phyloP scores from a whole-genome alignment of 2,797 vertebrate genomes.

The Nasua narica region DNA sequence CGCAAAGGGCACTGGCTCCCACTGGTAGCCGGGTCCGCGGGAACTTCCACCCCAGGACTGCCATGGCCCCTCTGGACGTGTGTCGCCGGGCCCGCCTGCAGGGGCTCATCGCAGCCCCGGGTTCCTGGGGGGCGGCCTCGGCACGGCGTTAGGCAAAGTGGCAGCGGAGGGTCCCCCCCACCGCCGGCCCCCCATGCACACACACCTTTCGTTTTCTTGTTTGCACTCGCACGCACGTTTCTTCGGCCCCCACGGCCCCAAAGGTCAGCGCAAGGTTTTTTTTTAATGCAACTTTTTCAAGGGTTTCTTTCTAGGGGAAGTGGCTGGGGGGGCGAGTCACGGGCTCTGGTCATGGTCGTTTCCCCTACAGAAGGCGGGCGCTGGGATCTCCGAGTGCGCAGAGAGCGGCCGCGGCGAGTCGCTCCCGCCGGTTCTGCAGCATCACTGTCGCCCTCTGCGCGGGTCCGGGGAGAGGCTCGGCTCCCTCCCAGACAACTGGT shows the following conservation, averaged over 20 bases:
- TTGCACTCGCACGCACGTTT: not conserved
- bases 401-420: not conserved
- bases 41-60: constrained; percentile 85
- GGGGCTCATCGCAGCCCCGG: constrained; percentile 68
- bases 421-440: constrained; percentile 50
- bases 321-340: not conserved
- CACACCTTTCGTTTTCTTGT: constrained; percentile 14
- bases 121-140: constrained; percentile 31
- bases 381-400: not conserved
- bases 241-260: not conserved
- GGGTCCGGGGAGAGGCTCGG: constrained; percentile 1
- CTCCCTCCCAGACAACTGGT: not conserved
- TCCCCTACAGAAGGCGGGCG: constrained; percentile 30
- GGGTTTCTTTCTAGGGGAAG: constrained; percentile 32
- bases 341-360: constrained; percentile 42
- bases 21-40: constrained; percentile 90
- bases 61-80: constrained; percentile 78
- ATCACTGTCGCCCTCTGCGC: not conserved
- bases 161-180: not conserved
- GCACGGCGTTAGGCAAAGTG: not conserved
- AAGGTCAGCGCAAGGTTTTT: constrained; percentile 51
- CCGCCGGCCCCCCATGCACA: constrained; percentile 54
- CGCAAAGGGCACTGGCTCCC: constrained; percentile 90
- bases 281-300: constrained; percentile 65
- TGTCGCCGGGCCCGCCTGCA: constrained; percentile 58